Evolutionary conservation across 1,140 invertebrate species (phyloP).

Genomic region (Lepeophtheirus salmonis): DNA sequence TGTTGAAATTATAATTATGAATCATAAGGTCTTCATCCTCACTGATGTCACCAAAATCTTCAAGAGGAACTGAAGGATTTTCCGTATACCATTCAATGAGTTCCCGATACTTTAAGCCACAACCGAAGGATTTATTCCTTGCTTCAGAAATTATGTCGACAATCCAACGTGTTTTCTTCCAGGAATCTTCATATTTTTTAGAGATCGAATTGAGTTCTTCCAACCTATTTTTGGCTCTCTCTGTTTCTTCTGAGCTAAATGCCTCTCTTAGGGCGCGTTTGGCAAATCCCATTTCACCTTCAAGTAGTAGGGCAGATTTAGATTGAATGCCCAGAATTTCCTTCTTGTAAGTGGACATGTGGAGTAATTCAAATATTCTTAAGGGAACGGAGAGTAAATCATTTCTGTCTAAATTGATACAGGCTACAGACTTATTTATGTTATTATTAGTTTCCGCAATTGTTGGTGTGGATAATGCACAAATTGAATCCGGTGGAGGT

Average conservation of each 20-base stretch:
- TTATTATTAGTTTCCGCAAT: too few species aligned
- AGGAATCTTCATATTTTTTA: slow-evolving; percentile 54
- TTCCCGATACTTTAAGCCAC: slow-evolving; percentile 25
- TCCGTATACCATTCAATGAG: slow-evolving; percentile 21
- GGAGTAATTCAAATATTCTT: slow-evolving; percentile 64
- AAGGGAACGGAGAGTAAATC: slow-evolving; percentile 8
- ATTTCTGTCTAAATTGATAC: neutral
- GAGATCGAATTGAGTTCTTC: slow-evolving; percentile 60
- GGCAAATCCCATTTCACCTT: slow-evolving; percentile 72
- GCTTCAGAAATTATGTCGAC: slow-evolving; percentile 83
- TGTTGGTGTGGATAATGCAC: too few species aligned
- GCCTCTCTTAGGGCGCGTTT: slow-evolving; percentile 80
- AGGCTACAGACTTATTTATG: too few species aligned
- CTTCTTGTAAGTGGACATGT: slow-evolving; percentile 69
- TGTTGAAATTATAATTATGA: too few species aligned
- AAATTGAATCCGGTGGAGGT: slow-evolving; percentile 67
- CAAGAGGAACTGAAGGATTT: slow-evolving; percentile 18
- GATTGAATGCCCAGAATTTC: slow-evolving; percentile 72
- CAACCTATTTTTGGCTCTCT: slow-evolving; percentile 60
- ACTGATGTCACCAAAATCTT: too few species aligned
- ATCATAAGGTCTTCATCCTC: too few species aligned
- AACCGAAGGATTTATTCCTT: slow-evolving; percentile 43
- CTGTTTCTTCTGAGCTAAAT: slow-evolving; percentile 68
- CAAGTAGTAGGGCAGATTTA: slow-evolving; percentile 68
- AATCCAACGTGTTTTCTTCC: slow-evolving; percentile 83